Evolutionary conservation across 2,113 vertebrate genomes (phyloP).

Genomic region (Myotis davidii): DNA sequence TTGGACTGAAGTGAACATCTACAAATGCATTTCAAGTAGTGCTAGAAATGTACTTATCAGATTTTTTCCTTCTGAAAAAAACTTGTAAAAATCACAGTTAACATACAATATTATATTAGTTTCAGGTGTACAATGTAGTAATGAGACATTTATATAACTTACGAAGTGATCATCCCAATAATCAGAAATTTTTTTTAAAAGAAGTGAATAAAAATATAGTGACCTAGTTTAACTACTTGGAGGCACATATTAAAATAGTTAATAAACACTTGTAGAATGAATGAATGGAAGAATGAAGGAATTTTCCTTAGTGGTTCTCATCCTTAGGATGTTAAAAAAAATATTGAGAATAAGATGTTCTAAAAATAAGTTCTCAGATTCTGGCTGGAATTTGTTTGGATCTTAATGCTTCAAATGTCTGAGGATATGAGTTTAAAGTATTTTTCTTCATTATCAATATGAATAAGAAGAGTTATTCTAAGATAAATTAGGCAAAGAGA

Average conservation of each 20-base stretch:
- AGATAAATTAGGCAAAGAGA: background rate
- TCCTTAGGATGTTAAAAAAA: background rate
- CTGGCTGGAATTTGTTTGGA: background rate
- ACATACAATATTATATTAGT: background rate
- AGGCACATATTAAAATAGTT: background rate
- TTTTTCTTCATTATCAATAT: background rate
- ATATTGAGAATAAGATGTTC: background rate
- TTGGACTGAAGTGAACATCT: background rate
- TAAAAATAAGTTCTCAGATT: background rate
- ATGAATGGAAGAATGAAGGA: background rate
- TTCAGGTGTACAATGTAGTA: background rate
- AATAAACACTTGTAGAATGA: background rate
- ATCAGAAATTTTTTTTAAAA: background rate
- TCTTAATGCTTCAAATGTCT: background rate
- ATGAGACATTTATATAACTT: background rate
- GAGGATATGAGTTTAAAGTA: background rate
- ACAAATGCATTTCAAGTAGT: background rate
- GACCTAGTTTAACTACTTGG: background rate
- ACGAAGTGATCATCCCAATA: background rate
- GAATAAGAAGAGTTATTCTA: slow-evolving; percentile 16
- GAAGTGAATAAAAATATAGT: background rate
- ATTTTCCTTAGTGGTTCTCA: background rate
- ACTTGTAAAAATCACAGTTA: background rate
- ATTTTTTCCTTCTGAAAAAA: background rate
- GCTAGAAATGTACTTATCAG: background rate